Conservation (phyloP, 2,888 invertebrate genomes). For the Clusia tigrina region DNA sequence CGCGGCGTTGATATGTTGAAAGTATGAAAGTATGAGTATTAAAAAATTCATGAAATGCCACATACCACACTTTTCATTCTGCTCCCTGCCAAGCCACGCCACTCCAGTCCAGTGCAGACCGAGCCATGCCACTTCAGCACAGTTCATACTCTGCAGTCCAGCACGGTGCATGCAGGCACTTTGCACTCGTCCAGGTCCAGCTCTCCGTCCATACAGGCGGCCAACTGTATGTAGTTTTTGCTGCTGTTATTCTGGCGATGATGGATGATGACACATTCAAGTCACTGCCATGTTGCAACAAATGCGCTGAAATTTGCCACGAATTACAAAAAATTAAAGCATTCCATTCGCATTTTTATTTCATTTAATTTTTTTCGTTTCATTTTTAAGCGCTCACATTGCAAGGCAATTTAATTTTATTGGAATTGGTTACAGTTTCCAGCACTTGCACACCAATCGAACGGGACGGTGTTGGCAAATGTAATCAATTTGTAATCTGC, state of each 20-base stretch:
- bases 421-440: not conserved
- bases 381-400: not conserved
- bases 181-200: not conserved
- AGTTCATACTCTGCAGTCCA: not conserved
- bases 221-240: not conserved
- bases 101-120: not conserved
- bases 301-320: not conserved
- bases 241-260: slow-evolving; percentile 8
- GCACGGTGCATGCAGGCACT: not conserved
- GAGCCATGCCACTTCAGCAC: not conserved
- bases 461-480: slow-evolving; percentile 1
- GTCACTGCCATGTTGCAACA: slow-evolving; percentile 6
- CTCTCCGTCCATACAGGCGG: no score
- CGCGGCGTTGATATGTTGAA: slow-evolving; percentile 6
- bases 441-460: not conserved
- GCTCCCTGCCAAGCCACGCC: not conserved
- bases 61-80: not conserved
- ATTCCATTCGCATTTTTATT: not conserved
- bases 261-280: slow-evolving; percentile 25
- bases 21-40: no score
- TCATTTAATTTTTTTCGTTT: not conserved
- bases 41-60: slow-evolving; percentile 14
- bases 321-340: not conserved
- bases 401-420: not conserved
- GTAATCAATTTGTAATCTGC: slow-evolving; percentile 20